Evolutionary conservation across 1,140 invertebrate species (phyloP), one percentile per base, ranked within the genome.

Genomic region (Propsilocerus akamusi): DNA sequence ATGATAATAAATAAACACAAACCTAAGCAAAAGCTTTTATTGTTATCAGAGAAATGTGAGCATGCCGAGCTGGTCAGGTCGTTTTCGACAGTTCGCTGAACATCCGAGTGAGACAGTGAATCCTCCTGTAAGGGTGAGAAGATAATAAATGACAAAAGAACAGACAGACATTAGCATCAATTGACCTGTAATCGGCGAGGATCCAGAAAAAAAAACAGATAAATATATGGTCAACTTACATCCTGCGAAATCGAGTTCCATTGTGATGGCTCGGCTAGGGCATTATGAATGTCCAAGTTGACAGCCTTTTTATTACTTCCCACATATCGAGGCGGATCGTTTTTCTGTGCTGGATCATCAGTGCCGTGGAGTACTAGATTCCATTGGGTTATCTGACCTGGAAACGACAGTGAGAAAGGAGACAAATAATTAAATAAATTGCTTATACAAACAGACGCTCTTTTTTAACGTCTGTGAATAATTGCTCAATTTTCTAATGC

Each of bases 351-450:
- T n/a, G 75, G 72, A 3, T 68, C 66, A 51, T 78, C 72, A 10
- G 84, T 88, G 23, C 84, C 84, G 61, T 86, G 83, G 63, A 86
- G 73, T 55, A 84, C 77, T 54, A 88, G 64, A 57, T 78, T 73
- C 81, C 81, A 85, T 60, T 82, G 70, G 12, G 70, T 69, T 48
- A 75, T 60, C 49, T 72, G 69, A 24, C 69, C 73, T 61, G 66
- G 20, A 63, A 63, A 54, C n/a, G 26, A 48, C 26, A 25, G 26
- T 25, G 25, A 25, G 10, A 17, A n/a, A n/a, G n/a, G n/a, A n/a
- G n/a, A n/a, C n/a, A n/a, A n/a, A n/a, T n/a, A n/a, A n/a, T n/a
- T n/a, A n/a, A n/a, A n/a, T n/a, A n/a, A n/a, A n/a, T n/a, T n/a
- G n/a, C n/a, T n/a, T n/a, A n/a, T n/a, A n/a, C n/a, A n/a, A n/a